phyloP scores from a whole-genome alignment of 2,113 vertebrate genomes.

The Poecile atricapillus region DNA sequence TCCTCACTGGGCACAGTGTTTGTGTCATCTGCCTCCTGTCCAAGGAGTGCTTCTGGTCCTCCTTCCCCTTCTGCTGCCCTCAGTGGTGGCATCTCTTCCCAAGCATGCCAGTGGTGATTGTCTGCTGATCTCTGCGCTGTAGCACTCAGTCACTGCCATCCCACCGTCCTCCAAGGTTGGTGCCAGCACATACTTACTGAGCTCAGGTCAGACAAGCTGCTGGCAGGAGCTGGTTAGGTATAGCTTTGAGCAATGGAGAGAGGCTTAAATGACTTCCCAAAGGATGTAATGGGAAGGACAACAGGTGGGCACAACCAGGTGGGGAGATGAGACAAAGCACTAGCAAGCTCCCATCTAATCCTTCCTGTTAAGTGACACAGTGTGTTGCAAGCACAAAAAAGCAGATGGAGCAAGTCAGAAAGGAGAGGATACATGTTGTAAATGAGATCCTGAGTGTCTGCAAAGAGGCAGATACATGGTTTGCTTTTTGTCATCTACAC shows the following conservation, averaged over 20 bases:
- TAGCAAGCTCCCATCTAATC: neutral
- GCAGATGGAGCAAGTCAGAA: neutral
- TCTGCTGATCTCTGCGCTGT: neutral
- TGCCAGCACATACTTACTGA: neutral
- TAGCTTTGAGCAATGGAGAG: neutral
- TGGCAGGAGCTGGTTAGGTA: neutral
- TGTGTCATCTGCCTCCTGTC: neutral
- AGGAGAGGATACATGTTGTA: accelerated
- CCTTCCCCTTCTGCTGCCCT: neutral
- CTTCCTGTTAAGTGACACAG: neutral
- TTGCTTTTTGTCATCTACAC: neutral
- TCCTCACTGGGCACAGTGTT: neutral
- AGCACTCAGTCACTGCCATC: neutral
- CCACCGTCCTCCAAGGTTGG: neutral
- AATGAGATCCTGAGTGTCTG: neutral
- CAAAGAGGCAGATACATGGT: neutral
- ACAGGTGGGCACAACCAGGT: neutral
- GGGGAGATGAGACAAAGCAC: neutral
- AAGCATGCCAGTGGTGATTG: neutral
- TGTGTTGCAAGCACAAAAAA: neutral
- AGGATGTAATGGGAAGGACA: neutral
- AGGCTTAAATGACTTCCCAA: neutral
- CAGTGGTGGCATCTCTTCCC: neutral
- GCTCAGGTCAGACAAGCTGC: neutral
- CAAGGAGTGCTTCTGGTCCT: neutral